Base-by-base conservation (phyloP, 2,888 invertebrate genomes). In the Hartigia nigra region DNA sequence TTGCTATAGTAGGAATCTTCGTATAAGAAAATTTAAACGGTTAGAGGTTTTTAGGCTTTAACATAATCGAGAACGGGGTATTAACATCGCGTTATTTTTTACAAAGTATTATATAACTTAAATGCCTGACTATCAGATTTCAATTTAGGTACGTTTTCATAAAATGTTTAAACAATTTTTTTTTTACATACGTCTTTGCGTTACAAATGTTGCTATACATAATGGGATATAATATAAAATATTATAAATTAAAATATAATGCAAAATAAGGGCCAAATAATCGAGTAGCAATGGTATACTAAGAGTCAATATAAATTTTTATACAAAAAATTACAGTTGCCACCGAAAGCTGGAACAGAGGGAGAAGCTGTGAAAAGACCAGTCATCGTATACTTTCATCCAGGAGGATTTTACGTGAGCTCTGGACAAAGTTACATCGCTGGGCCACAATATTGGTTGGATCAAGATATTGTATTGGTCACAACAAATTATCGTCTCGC, bases 401-500 rank as follows among this genome's bases (percentile, higher is more conserved):
- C 94, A 0, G 95, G 95, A 0, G 94, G 93, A 11, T 95, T 94
- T 88, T 94, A 94, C 88, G 92, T 93, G 0, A 90, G 92, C n/a
- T 93, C 94, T 0, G 94, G 94, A 0, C 93, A 93, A 82, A 95
- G 95, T 81, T 91, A 82, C n/a, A 85, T 88, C 76, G 89, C 92
- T 1, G 94, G 94, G 0, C 95, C 95, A 0, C 92, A 94, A 82
- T 94, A 95, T 85, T 92, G 95, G 9, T 92, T 95, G 86, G 95
- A 95, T 88, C 92, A 93, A 72, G 94, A 95, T 80, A 89, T 95
- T 36, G 94, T 95, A 0, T 90, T 95, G 72, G 95, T 95, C 11
- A 94, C 94, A 1, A 92, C 94, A 69, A 95, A 95, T 88, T 95
- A 95, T 87, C 92, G 95, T 9, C 90, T 95, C 4, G 94, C 92